Conservation (phyloP, 2,888 invertebrate species). For the Drosophila pegasa region DNA sequence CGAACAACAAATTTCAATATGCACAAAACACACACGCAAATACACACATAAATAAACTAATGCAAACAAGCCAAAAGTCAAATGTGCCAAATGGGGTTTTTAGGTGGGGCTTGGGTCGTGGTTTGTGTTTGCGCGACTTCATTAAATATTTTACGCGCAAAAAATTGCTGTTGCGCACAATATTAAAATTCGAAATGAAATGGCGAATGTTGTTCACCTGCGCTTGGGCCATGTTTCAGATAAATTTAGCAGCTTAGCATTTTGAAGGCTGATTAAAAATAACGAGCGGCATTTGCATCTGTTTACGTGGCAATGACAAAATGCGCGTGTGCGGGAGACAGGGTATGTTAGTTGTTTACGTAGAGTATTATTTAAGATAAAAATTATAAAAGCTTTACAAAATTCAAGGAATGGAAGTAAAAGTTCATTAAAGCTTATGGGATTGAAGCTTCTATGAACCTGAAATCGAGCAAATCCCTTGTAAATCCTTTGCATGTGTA, state of each 20-base stretch:
- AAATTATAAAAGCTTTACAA: neutral
- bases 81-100: slow-evolving; percentile 9
- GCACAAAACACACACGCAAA: slow-evolving; percentile 15
- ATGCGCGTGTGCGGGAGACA: neutral
- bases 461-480: no score
- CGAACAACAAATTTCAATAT: slow-evolving; percentile 16
- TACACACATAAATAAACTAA: slow-evolving; percentile 23
- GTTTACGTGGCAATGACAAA: slow-evolving; percentile 48
- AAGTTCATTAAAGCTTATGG: neutral
- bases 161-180: slow-evolving; percentile 9
- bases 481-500: no score
- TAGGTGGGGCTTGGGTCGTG: neutral
- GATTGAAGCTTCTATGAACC: neutral
- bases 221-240: slow-evolving; percentile 20
- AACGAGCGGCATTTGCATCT: slow-evolving; percentile 59
- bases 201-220: slow-evolving; percentile 23
- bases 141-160: slow-evolving; percentile 61
- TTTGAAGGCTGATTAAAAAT: slow-evolving; percentile 73
- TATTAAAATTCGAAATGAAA: slow-evolving; percentile 38
- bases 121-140: slow-evolving; percentile 39
- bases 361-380: neutral
- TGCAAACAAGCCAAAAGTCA: slow-evolving; percentile 35
- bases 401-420: neutral
- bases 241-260: slow-evolving; percentile 50
- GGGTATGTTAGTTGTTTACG: neutral